A percentile compares a stretch with the other conserved stretches of the same genome.
phyloP scores from a whole-genome alignment of 2,113 vertebrate genomes.

The Clarias macrocephalus region DNA sequence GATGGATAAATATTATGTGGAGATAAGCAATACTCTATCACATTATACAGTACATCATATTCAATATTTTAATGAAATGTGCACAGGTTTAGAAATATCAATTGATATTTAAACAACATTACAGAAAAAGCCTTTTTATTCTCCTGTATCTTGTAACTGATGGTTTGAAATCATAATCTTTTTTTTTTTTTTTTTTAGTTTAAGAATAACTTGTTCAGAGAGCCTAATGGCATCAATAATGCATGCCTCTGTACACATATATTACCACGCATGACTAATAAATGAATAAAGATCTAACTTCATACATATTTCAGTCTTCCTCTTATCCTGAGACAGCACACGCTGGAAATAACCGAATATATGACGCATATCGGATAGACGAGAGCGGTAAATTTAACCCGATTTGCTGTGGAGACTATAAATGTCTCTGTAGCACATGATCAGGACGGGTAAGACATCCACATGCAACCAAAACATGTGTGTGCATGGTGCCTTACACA shows the following conservation, averaged over 20 bases:
- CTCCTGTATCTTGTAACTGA: neutral
- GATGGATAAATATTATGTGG: too few relatives aligned
- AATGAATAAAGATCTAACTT: slow-evolving; percentile 19
- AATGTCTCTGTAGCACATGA: neutral
- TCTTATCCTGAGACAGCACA: slow-evolving; percentile 15
- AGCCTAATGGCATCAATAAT: slow-evolving; percentile 43
- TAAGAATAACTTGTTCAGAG: slow-evolving; percentile 22
- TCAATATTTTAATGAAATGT: slow-evolving; percentile 20
- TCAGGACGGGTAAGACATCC: neutral
- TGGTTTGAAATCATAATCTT: neutral
- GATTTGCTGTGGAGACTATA: neutral
- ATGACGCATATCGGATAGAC: neutral
- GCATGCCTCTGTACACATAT: slow-evolving; percentile 38
- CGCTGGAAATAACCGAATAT: neutral
- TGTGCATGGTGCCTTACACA: neutral
- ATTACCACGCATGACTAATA: slow-evolving; percentile 48
- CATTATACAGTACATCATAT: neutral
- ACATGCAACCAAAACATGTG: neutral
- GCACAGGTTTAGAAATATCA: neutral
- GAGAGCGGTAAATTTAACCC: neutral
- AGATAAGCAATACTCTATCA: neutral
- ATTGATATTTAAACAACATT: slow-evolving; percentile 3
- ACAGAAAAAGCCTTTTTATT: neutral
- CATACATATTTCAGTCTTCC: slow-evolving; percentile 5
- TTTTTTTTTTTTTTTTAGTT: slow-evolving; percentile 17